A percentile compares a stretch with the other conserved stretches of the same genome.
These are phyloP conservation scores for Lasioglossum villosulum DNA, from an alignment of 2,888 invertebrate genomes.

Conservation along the genomic window DNA sequence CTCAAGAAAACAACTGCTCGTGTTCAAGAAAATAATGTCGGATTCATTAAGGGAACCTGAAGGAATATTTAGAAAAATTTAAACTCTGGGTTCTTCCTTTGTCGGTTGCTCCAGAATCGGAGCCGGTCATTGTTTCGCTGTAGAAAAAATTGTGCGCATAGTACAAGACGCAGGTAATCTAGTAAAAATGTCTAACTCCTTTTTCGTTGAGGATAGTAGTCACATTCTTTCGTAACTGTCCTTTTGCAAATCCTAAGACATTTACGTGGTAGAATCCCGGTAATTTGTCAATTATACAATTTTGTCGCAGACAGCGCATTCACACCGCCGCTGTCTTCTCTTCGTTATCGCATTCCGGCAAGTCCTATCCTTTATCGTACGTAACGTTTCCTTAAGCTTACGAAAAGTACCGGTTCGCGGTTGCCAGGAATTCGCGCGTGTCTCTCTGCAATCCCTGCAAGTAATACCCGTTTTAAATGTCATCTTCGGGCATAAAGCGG, in stretches of 20 bases:
- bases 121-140: no score
- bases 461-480: neutral
- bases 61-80: no score
- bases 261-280: neutral
- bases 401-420: slow-evolving; percentile 1
- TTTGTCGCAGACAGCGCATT: neutral
- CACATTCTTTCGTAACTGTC: neutral
- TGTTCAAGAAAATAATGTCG: neutral
- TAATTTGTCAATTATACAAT: neutral
- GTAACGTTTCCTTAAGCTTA: neutral
- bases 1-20: neutral
- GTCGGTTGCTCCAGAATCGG: no score
- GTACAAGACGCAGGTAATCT: no score
- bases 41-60: no score
- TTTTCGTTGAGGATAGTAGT: neutral
- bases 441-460: neutral
- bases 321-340: neutral
- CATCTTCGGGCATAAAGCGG: neutral
- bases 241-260: neutral
- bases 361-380: neutral
- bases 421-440: neutral
- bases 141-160: no score
- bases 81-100: no score
- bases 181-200: neutral
- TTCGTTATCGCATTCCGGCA: neutral